Evolutionary conservation across 2,888 invertebrate species (phyloP), one percentile per base, ranked within the genome.

Genomic region (Anoplius nigerrimus): DNA sequence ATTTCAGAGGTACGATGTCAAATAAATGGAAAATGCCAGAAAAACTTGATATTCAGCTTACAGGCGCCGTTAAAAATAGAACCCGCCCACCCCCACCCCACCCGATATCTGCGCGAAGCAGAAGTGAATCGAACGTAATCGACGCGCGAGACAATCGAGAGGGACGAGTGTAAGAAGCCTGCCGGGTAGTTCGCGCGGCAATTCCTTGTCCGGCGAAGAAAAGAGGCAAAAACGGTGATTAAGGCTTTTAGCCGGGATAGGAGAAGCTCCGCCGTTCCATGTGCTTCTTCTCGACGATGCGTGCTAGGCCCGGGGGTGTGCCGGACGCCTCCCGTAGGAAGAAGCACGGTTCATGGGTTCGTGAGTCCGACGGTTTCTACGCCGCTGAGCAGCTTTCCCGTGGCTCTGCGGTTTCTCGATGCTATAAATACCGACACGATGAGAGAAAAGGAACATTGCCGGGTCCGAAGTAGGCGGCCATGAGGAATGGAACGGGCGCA

Each of bases 371-470:
- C 69, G 65, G 73, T 81, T 84, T 84, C 83, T 78, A 75, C 75
- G 78, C 78, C 72, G 76, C 72, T 78, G 82, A 75, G 80, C 83
- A 75, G 80, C 72, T 79, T 80, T 76, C 69, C 76, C 77, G 69
- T 63, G 70, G 76, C 66, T 71, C 79, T 73, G 77, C 65, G 72
- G 74, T 78, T 81, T 66, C 74, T 73, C 76, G 54, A 60, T 46
- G 75, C 77, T 75, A 83, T 84, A 83, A 84, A 84, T 85, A 84
- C 82, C 75, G 82, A 84, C 83, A 69, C 22, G 58, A 20, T 45
- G 63, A 34, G 64, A 60, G 52, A 61, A 59, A 16, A 21, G 27
- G 52, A 55, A 45, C 51, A 21, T 58, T 34, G 42, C 5, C 43
- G 58, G 56, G 2, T 0, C 8, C 15, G 53, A 2, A 22, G 53